A percentile compares a stretch with the other conserved stretches of the same genome.
Conservation (phyloP, 2,888 invertebrate genomes). For the Cephus spinipes region DNA sequence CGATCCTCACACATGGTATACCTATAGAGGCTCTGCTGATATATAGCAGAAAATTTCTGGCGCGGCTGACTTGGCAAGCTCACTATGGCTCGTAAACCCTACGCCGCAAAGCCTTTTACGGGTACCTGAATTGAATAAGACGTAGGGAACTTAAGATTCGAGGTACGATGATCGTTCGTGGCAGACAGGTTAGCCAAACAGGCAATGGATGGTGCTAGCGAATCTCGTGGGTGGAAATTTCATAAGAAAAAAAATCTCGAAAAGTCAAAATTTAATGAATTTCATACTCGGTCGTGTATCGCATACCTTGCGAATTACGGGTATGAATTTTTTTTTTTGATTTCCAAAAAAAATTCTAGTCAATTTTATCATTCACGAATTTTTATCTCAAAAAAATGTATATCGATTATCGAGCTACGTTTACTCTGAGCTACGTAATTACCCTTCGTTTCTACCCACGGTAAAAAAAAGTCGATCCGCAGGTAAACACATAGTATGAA, state of each 20-base stretch:
- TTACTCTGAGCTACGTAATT: neutral
- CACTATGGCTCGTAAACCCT: constrained; percentile 22
- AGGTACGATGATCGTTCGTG: constrained; percentile 5
- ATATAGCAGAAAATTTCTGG: neutral
- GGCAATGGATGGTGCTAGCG: neutral
- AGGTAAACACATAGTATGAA: neutral
- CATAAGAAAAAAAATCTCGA: neutral
- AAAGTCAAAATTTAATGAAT: too few relatives aligned
- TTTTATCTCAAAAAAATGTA: neutral
- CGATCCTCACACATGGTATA: neutral
- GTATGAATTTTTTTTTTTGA: neutral
- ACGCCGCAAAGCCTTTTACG: constrained; percentile 27
- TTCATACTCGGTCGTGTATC: too few relatives aligned
- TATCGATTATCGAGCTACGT: neutral
- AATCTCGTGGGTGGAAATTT: neutral
- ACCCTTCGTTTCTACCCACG: neutral
- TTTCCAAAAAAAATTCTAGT: neutral
- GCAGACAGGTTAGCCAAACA: neutral
- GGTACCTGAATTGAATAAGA: constrained; percentile 29
- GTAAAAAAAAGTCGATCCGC: neutral
- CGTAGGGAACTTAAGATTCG: constrained; percentile 21
- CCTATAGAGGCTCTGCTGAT: neutral
- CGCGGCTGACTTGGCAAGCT: constrained; percentile 13
- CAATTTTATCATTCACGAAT: neutral
- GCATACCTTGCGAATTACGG: too few relatives aligned